phyloP scores from a whole-genome alignment of 2,797 vertebrate species.

The Melanogrammus aeglefinus region DNA sequence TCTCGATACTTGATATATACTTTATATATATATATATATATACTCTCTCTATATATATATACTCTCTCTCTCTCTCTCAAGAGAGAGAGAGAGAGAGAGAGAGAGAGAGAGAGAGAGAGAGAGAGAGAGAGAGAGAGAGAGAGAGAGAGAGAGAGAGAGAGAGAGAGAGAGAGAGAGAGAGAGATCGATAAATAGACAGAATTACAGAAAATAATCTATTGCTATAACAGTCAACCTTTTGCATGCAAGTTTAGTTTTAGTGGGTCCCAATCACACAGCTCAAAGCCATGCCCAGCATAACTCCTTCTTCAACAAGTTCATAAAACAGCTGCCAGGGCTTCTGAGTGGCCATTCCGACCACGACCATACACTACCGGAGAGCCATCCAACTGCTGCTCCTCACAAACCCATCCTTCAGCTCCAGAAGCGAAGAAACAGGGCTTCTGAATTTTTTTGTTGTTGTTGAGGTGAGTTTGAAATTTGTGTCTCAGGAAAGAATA shows the following conservation, averaged over 20 bases:
- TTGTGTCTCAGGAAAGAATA: not conserved
- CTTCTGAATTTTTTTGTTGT: not conserved
- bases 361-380: too few species aligned
- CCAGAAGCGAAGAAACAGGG: not conserved
- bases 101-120: not conserved
- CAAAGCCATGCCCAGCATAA: constrained; percentile 12
- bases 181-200: not conserved
- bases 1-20: too few species aligned
- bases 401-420: too few species aligned
- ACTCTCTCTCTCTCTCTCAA: too few species aligned
- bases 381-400: too few species aligned
- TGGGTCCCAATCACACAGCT: not conserved
- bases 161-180: not conserved
- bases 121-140: not conserved
- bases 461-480: not conserved
- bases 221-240: not conserved
- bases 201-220: not conserved
- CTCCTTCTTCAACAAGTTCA: constrained; percentile 47
- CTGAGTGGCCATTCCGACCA: not conserved
- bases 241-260: not conserved
- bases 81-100: too few species aligned
- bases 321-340: constrained; percentile 28
- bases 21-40: too few species aligned
- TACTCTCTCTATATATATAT: too few species aligned
- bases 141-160: not conserved